Base-by-base conservation (phyloP, 2,888 invertebrate species). In the Eucriotettix oculatus region DNA sequence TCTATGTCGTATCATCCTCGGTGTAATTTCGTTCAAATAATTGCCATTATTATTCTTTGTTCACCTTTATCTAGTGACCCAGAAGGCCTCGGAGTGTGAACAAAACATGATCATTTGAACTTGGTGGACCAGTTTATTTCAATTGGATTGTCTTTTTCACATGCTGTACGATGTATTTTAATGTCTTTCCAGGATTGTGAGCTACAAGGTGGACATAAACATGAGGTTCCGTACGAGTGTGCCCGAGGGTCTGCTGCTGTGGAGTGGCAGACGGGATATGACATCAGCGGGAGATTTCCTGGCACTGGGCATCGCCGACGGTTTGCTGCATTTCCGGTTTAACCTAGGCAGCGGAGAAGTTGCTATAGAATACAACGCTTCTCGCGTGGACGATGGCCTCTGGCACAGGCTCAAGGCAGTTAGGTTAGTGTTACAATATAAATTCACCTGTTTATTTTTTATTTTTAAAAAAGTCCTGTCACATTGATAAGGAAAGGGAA, bases 331-430 rank as follows among this genome's bases (percentile, higher is more conserved):
- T 67, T 70, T 82, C 68, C 83, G 90, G 68, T 94, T 89, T 72
- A 90, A 92, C 73, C 79, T 93, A 65, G 91, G 92, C 56, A 88
- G 88, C 66, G 93, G 92, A 1, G 90, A 92, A 70, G 87, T 88
- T 57, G 80, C 86, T 64, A 86, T 95, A 58, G 80, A 85, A 64
- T 90, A 91, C 68, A 94, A 94, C 74, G 81, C 82, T 67, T 87
- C 90, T 12, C 84, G 84, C 71, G 84, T 96, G 52, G 89, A 91
- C 74, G 94, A 96, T 72, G 93, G 93, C 53, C 78, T 89, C 58
- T 92, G 90, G 90, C 90, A 90, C 73, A 78, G 84, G 64, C 80
- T 89, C 63, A 79, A 84, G 69, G 84, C 85, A 52, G 81, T 84
- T 66, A 84, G 88, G 89, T 88, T 10, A 44, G 44, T 54, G 7